Base-by-base conservation (phyloP, 2,797 vertebrate species). In the Alca torda region DNA sequence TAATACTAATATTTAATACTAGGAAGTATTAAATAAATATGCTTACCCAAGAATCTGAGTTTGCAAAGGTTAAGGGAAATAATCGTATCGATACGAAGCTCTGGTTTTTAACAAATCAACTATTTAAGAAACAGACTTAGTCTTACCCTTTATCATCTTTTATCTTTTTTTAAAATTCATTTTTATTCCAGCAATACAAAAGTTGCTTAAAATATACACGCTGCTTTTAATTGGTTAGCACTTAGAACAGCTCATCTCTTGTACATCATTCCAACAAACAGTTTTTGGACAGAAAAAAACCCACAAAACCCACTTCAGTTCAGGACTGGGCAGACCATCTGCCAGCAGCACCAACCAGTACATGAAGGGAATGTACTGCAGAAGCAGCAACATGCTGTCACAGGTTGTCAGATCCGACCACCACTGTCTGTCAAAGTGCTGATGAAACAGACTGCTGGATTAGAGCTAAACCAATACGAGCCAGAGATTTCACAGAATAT, bases 311-410 rank as follows among this genome's bases (percentile, higher is more conserved):
- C 50, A 26, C 65, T 79, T 35, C 65, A 56, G 39, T n/a, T 90
- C 21, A 53, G 90, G 56, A 41, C 37, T 6, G 45, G 46, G 51
- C 39, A 83, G 89, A 53, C 11, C 56, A 46, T 33, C 13, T 89
- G 81, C 45, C 78, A 76, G 59, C 73, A 91, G 39, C 46, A 51
- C 13, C 72, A 54, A 28, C 3, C 23, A 79, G 20, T 46, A 69
- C 65, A 50, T 10, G 56, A 65, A 76, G 87, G 46, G 54, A 82
- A 89, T 11, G 56, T 13, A 41, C 5, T 31, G 74, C 60, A 92
- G 93, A 59, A 87, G 84, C 86, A 93, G 77, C 77, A 93, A 9
- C 51, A 9, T 14, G 41, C 78, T 83, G 79, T 25, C 93, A 28
- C 84, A 84, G 78, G 56, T 2, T 80, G 81, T 48, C 88, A 84